A percentile compares a stretch with the other conserved stretches of the same genome.
Conservation (phyloP, 2,797 vertebrate genomes). For the Paguma larvata region DNA sequence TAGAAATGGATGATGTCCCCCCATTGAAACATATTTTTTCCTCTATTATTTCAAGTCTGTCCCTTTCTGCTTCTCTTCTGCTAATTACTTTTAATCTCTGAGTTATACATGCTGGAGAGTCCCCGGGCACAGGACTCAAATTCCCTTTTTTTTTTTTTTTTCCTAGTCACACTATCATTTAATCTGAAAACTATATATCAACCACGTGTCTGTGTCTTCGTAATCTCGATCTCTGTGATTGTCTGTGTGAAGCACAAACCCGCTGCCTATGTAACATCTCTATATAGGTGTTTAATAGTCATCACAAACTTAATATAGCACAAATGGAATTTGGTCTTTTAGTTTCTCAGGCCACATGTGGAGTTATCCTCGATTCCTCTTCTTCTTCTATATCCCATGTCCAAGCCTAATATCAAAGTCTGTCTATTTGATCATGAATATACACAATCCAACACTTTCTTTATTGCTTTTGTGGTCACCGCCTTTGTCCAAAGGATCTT, state of each 20-base stretch:
- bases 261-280: background rate
- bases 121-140: background rate
- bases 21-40: background rate
- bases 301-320: background rate
- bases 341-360: background rate
- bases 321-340: background rate
- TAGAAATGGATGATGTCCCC: background rate
- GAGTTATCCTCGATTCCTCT: background rate
- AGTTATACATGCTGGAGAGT: background rate
- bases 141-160: background rate
- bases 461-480: background rate
- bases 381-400: background rate
- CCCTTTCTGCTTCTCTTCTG: background rate
- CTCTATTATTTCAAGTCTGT: background rate
- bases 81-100: background rate
- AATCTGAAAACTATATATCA: background rate
- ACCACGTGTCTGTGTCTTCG: background rate
- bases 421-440: background rate
- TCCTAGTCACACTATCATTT: background rate
- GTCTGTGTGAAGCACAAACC: background rate
- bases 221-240: background rate
- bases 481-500: background rate
- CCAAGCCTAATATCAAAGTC: background rate
- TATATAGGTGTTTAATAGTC: background rate
- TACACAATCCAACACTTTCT: background rate